Base-by-base conservation (phyloP, 2,113 vertebrate species). In the cattle (Bos taurus) region DNA sequence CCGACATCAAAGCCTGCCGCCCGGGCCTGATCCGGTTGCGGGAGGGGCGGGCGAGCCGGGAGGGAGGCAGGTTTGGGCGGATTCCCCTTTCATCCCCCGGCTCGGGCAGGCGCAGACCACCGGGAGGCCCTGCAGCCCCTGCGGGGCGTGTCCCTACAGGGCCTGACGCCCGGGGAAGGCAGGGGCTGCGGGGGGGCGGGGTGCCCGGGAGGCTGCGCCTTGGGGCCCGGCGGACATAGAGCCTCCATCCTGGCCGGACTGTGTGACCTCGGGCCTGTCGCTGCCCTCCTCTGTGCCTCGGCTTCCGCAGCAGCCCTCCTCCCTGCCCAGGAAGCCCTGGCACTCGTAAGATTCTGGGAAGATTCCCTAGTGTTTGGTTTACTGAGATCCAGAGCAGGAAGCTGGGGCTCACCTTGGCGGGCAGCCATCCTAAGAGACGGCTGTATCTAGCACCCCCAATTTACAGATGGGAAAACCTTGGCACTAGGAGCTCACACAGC, bases 1-100 rank as follows among this genome's bases (percentile, higher is more conserved):
- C 46, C 3, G 52, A 98, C 98, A 71, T 98, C 98, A 98, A 98
- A 98, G 98, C 96, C 67, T 17, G 67, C 54, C 19, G 77, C 92
- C 94, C 59, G 25, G 43, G 87, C 86, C 60, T 17, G 95, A 95
- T 90, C 95, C 81, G 64, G 81, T 57, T 92, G 94, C 96, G 84
- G 94, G 78, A 92, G 97, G 93, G 93, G 96, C 82, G 40, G 97
- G 95, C 50, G 21, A 78, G 97, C 92, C 74, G 16, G 64, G 48
- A 84, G 74, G 90, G 93, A 87, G 81, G 90, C 93, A 89, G 91
- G 94, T 97, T 97, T 95, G 78, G 71, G 96, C 93, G 16, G 93
- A 71, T 86, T 77, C 95, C 74, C 88, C 91, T 98, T 98, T 97
- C 94, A 97, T 98, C 92, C 94, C 43, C 19, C 9, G 23, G 88